A percentile compares a stretch with the other conserved stretches of the same genome.
These are phyloP conservation scores for Holacanthus passer DNA, from an alignment of 2,113 vertebrate genomes.

Conservation along the genomic window DNA sequence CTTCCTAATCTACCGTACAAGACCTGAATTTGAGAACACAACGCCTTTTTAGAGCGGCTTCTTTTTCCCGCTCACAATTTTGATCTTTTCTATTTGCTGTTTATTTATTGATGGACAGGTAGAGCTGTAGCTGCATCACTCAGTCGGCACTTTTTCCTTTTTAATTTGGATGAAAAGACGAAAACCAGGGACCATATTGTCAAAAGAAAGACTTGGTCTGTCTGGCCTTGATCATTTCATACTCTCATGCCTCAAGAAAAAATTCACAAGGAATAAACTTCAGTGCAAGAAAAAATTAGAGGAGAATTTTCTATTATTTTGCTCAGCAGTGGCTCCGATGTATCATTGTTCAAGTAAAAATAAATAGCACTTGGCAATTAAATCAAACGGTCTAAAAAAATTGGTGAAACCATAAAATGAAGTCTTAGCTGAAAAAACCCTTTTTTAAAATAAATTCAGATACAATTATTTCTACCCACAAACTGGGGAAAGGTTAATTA, in stretches of 20 bases:
- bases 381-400: neutral
- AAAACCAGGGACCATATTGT: constrained; percentile 7
- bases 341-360: constrained; percentile 15
- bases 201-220: constrained; percentile 34
- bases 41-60: constrained; percentile 36
- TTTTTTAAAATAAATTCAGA: neutral
- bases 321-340: neutral
- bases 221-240: constrained; percentile 50
- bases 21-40: constrained; percentile 67
- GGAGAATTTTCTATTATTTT: constrained; percentile 29
- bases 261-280: constrained; percentile 23
- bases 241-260: neutral
- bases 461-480: neutral
- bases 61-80: constrained; percentile 25
- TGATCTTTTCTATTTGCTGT: constrained; percentile 54
- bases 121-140: constrained; percentile 6
- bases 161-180: constrained; percentile 36
- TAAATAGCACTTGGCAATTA: neutral
- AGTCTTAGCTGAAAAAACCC: neutral
- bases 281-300: neutral
- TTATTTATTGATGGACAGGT: constrained; percentile 58
- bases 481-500: neutral
- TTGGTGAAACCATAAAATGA: neutral
- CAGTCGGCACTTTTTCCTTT: constrained; percentile 15
- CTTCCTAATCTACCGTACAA: constrained; percentile 67